Evolutionary conservation across 2,113 vertebrate species (phyloP), one percentile per base, ranked within the genome.

Genomic region (Ctenodactylus gundi): DNA sequence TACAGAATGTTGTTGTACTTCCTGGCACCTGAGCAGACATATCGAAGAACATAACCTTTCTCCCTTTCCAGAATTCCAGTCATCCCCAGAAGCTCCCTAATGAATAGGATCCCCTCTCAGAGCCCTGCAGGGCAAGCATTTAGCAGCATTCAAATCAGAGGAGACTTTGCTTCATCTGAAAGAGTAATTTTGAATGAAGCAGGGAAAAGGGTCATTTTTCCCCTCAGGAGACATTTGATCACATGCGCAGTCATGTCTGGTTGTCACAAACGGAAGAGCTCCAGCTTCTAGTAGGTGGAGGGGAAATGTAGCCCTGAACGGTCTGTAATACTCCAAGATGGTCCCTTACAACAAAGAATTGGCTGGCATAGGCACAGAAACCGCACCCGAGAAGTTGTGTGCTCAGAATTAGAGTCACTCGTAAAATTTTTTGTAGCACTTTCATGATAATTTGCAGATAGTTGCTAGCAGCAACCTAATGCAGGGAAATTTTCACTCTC

Each of bases 391-490:
- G 31, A 53, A 90, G 11, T 44, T 90, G 34, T 34, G 2, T 29
- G 75, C 60, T 90, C 57, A 77, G 17, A 90, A 62, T 70, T 65
- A 84, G 0, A 67, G 23, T 67, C 82, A 83, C 21, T 60, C n/a
- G 25, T 76, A 46, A 34, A 29, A 9, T 23, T 70, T 88, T 65
- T 85, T 60, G 8, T 6, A 15, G 3, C 81, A 44, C 4, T 36
- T 88, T 68, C 68, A 23, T 73, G 90, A 84, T 23, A 70, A 29
- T 77, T 92, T 90, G 44, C 21, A 76, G 12, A 23, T 81, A 93
- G 68, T 86, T 83, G 9, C 17, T 75, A 75, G 17, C 10, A 90
- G 29, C 49, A 27, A 55, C 20, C 36, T 6, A 49, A n/a, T 11
- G 21, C 11, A 46, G 60, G 25, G 31, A 49, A 31, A 57, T 80